phyloP scores from a whole-genome alignment of 2,113 vertebrate species.

The Numenius arquata region DNA sequence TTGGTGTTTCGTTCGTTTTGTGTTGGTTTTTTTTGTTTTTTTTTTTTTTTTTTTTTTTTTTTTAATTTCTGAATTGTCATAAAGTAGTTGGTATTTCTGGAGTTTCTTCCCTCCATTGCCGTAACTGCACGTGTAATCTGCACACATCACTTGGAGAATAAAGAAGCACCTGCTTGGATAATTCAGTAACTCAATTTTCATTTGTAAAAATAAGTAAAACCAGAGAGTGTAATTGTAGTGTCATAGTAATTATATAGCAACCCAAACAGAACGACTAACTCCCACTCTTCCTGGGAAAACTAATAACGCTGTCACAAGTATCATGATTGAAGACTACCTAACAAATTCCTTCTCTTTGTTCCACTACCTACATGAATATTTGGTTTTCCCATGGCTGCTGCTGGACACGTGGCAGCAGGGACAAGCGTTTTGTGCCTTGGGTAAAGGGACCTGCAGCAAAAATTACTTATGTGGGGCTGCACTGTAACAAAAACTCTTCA shows the following conservation, averaged over 20 bases:
- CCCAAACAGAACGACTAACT: constrained; percentile 59
- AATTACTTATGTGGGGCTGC: background rate
- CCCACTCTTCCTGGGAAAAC: constrained; percentile 47
- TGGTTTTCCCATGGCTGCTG: constrained; percentile 10
- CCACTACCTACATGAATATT: background rate
- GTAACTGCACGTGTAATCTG: background rate
- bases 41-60: background rate
- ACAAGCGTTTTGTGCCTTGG: background rate
- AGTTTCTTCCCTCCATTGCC: background rate
- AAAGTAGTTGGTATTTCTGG: background rate
- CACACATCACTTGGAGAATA: background rate
- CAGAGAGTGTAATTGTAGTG: constrained; percentile 43
- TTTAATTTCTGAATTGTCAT: background rate
- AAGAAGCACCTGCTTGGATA: constrained; percentile 22
- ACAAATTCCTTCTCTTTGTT: constrained; percentile 31
- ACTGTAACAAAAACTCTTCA: background rate
- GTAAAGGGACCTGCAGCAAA: background rate
- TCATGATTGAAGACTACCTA: background rate
- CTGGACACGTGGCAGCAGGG: background rate
- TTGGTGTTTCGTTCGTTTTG: background rate
- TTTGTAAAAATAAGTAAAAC: constrained; percentile 46
- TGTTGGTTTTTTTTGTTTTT: background rate
- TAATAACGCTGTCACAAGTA: constrained; percentile 1
- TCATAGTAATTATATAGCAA: constrained; percentile 67
- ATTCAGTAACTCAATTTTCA: background rate